Evolutionary conservation across 2,888 invertebrate genomes (phyloP), one percentile per base, ranked within the genome.

Genomic region (Drosophila mettleri): DNA sequence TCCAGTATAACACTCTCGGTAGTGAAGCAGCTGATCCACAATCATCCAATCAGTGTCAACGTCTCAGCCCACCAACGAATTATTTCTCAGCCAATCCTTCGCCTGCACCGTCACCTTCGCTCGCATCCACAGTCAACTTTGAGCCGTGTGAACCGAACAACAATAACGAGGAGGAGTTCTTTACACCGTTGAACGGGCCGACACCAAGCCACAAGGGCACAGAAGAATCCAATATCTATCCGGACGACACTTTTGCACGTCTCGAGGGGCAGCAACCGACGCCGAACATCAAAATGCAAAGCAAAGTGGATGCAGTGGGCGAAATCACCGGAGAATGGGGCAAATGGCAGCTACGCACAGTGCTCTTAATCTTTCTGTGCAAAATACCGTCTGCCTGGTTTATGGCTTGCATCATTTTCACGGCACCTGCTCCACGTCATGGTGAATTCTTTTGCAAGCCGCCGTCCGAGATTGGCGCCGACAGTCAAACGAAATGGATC

Each of bases 371-470:
- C 24, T 93, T 92, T 61, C 82, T 93, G 3, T 92, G 92, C 65
- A 93, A 93, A 77, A 92, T 93, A 52, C 93, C 93, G 2, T 92
- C 93, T 0, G 92, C 93, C 1, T 93, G 93, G 93, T 93, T 93
- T 67, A 93, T 93, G 93, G 93, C 93, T 2, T 93, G 93, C 69
- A 93, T 93, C 20, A 93, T 93, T 55, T 93, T 93, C 66, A 93
- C 93, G 39, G 93, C 93, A 0, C 93, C 93, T 0, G 89, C 92
- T 0, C 93, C 93, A 1, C 80, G 91, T 9, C 91, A 92, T 36
- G 92, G 92, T 10, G 92, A 93, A 74, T 93, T 93, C 80, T 92
- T 92, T 67, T 93, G 93, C 68, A 92, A 92, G 59, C 92, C 92
- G n/a, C 91, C 92, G 1, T 70, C 89, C 10, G 84, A 86, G 0